Evolutionary conservation across 2,888 invertebrate genomes (phyloP), one percentile per base, ranked within the genome.

Genomic region (Choreutis nemorana): DNA sequence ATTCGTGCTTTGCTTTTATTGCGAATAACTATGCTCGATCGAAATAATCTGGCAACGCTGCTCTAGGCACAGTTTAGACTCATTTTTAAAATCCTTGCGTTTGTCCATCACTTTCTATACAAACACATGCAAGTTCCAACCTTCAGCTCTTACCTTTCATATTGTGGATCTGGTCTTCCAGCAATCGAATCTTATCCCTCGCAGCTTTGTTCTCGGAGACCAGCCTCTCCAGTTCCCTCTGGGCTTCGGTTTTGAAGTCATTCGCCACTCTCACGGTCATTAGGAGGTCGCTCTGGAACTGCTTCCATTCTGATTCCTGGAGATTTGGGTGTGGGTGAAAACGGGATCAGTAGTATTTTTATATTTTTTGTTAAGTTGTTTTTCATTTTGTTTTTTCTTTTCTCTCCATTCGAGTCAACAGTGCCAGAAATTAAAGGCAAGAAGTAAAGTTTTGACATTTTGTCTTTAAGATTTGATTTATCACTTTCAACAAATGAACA

Each of bases 251-350:
- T 71, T 95, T 94, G 72, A 97, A 94, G 68, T 97, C 94, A 66
- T 97, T 95, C 21, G 97, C 97, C 8, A 97, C 95, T 14, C 95
- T 86, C 1, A 97, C 97, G 0, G 96, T 94, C 80, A 91, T 92
- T 25, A 95, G 75, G 1, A 97, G 82, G 65, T 97, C 97, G 39
- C 89, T 88, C 71, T 96, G 94, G 80, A 96, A 96, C 65, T 94
- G 93, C 51, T 91, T 88, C 96, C 96, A 97, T 64, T 97, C 96
- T 14, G 90, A 85, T 43, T 86, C 86, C 83, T 90, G 63, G 1
- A 49, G 49, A 13, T 10, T 28, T 23, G 8, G 18, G 5, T 14
- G n/a, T 22, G 9, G 14, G 8, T 2, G 10, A 7, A 18, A 18
- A 8, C 8, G 18, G 8, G 4, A 18, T 3, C 14, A 6, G 4